A percentile compares a stretch with the other conserved stretches of the same genome.
phyloP scores from a whole-genome alignment of 2,888 invertebrate species.

The Elegia similella region DNA sequence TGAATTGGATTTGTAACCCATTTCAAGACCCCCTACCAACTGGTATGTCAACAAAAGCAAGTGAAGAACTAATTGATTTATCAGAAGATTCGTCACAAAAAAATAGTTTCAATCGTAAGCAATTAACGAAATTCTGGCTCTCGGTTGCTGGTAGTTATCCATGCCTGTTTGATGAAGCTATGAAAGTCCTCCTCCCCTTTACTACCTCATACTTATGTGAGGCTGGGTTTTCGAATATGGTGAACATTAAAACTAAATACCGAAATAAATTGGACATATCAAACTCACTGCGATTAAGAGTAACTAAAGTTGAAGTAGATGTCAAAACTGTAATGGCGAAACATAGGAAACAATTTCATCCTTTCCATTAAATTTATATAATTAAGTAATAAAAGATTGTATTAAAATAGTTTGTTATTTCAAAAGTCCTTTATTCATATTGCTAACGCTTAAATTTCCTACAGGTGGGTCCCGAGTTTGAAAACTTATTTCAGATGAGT shows the following conservation, averaged over 20 bases:
- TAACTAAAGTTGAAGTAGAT: too few relatives aligned
- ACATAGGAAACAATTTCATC: too few relatives aligned
- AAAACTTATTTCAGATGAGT: constrained; percentile 1
- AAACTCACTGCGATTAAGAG: too few relatives aligned
- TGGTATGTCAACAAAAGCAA: constrained; percentile 12
- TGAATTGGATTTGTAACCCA: constrained; percentile 12
- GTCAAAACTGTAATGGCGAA: too few relatives aligned
- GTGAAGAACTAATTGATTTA: constrained; percentile 8
- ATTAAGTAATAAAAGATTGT: too few relatives aligned
- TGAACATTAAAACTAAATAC: not conserved
- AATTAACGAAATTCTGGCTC: constrained; percentile 7
- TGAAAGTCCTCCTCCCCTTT: too few relatives aligned
- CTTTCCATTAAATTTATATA: too few relatives aligned
- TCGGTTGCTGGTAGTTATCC: too few relatives aligned
- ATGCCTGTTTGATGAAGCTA: too few relatives aligned
- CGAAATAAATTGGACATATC: too few relatives aligned
- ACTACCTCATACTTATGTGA: constrained; percentile 16
- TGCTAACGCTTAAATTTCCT: constrained; percentile 5
- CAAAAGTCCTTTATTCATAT: too few relatives aligned
- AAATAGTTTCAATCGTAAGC: constrained; percentile 5
- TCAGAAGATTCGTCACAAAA: constrained; percentile 7
- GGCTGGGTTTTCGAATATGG: not conserved
- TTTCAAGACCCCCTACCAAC: constrained; percentile 3
- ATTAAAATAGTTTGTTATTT: too few relatives aligned
- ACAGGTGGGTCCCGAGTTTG: constrained; percentile 11